Evolutionary conservation across 2,888 invertebrate species (phyloP), one percentile per base, ranked within the genome.

Genomic region (Anagyrus pseudococci): DNA sequence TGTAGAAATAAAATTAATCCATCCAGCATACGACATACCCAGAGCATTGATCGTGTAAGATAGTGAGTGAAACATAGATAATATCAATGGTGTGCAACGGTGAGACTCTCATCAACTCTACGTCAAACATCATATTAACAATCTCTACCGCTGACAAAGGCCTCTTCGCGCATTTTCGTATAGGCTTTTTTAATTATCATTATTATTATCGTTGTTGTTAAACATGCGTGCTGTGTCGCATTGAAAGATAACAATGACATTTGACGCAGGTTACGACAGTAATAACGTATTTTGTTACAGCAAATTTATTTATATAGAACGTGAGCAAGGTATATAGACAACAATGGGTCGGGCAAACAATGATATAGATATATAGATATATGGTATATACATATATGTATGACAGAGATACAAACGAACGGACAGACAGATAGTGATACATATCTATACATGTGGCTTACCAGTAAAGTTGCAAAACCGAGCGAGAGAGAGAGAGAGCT

Each of bases 1-100:
- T 10, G 58, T 33, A 62, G 29, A 60, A 10, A 65, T 29, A 59
- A 19, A 61, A 23, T 46, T 58, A 56, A 58, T 60, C 71, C 76
- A 80, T 79, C 79, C 78, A 80, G 79, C 80, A 80, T 79, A 80
- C 79, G 78, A 80, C 78, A 80, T 80, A 79, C 76, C 77, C 78
- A 80, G 78, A 79, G 78, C 80, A 80, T 79, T 78, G 73, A 75
- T 76, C 73, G 77, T 80, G 78, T 78, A 75, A 72, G 63, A 69
- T 10, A 77, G 74, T 76, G 67, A 70, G 68, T 75, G 75, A 79
- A 70, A 73, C 70, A 73, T 61, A 68, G 58, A 70, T 69, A 67
- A 67, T 70, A 68, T 68, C 69, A 67, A 67, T 71, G 67, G 67
- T 75, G 78, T 77, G 77, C 75, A 76, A 48, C 72, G 69, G 70